A percentile compares a stretch with the other conserved stretches of the same genome.
Conservation (phyloP, 2,888 invertebrate genomes). For the Enchytraeus crypticus region DNA sequence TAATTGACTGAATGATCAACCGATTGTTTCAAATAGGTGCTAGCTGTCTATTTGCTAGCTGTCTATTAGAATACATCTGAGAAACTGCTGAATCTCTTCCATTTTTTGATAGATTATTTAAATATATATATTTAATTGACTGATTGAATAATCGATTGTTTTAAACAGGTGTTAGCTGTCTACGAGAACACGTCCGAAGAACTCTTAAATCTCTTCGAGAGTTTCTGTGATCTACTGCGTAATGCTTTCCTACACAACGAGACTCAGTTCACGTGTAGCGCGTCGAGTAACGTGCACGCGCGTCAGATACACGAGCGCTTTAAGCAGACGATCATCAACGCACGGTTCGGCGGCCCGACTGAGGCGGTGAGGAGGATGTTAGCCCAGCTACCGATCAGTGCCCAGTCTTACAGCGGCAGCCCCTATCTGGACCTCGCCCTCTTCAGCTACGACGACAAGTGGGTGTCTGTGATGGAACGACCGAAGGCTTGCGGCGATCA, state of each 20-base stretch:
- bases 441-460: conserved; percentile 83
- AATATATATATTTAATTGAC: background rate
- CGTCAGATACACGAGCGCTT: conserved; percentile 62
- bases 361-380: conserved; percentile 82
- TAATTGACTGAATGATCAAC: no score
- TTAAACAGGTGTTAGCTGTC: conserved; percentile 70
- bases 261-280: conserved; percentile 79
- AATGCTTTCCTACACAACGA: conserved; percentile 75
- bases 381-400: conserved; percentile 83
- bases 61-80: background rate
- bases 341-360: conserved; percentile 76
- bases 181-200: conserved; percentile 82
- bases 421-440: conserved; percentile 84
- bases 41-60: background rate
- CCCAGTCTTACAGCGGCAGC: conserved; percentile 83
- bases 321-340: conserved; percentile 79
- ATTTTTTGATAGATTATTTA: background rate
- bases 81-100: background rate
- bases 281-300: conserved; percentile 79
- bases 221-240: conserved; percentile 82
- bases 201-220: conserved; percentile 73
- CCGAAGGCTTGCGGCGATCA: conserved; percentile 86
- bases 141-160: conserved; percentile 65
- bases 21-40: no score
- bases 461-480: conserved; percentile 87